Conservation (phyloP, 2,797 vertebrate species). For the Zalophus californianus region DNA sequence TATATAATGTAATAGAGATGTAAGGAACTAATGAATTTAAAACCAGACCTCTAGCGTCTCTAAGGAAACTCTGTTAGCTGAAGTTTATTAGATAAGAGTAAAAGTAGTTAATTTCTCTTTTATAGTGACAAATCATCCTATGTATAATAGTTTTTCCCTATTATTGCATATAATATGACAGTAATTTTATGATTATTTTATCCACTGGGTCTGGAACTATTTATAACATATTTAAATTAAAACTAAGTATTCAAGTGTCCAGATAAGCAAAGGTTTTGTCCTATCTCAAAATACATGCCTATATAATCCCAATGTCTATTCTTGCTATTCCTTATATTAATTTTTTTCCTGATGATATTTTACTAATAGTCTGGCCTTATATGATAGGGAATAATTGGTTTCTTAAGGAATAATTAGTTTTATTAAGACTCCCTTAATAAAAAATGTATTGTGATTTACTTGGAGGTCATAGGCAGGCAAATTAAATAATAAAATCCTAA, state of each 20-base stretch:
- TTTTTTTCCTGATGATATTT: constrained; percentile 31
- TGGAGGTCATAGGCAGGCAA: background rate
- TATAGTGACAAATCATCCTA: background rate
- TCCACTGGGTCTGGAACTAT: background rate
- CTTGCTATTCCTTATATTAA: background rate
- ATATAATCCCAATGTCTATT: background rate
- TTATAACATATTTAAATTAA: constrained; percentile 27
- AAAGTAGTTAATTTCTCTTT: constrained; percentile 34
- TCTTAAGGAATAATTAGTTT: constrained; percentile 44
- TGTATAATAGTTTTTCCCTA: background rate
- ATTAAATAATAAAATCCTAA: constrained; percentile 23
- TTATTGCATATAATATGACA: background rate
- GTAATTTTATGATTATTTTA: constrained; percentile 38
- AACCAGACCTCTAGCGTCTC: background rate
- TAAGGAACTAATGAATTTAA: background rate
- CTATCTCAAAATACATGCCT: background rate
- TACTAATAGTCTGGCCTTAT: background rate
- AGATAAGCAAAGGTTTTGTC: constrained; percentile 31
- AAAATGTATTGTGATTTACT: constrained; percentile 14
- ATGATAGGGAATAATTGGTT: constrained; percentile 23
- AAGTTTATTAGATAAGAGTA: constrained; percentile 34
- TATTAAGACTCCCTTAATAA: constrained; percentile 14
- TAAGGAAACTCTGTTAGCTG: background rate
- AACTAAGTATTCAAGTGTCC: background rate
- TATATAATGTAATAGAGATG: background rate